Evolutionary conservation across 2,888 invertebrate species (phyloP).

Genomic region (Pemphredon lugubris): DNA sequence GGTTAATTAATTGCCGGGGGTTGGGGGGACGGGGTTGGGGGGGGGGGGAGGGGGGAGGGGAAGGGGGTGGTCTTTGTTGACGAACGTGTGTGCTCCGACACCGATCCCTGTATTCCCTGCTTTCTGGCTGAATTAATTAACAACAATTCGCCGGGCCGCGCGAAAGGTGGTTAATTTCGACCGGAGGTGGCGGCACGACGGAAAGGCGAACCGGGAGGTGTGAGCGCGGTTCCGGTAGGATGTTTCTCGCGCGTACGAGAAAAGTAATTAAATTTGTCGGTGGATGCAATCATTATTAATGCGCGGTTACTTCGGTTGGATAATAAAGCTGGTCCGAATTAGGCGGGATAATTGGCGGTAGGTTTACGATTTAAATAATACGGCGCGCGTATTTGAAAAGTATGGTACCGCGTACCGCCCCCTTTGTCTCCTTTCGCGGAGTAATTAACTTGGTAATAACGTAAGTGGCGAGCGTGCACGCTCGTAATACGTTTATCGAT

Average conservation of each 20-base stretch:
- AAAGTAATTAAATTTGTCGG: constrained; percentile 3
- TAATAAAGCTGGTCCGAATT: too few species aligned
- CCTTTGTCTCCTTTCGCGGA: too few species aligned
- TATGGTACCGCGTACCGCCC: too few species aligned
- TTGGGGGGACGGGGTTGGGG: too few species aligned
- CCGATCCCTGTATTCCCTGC: constrained; percentile 52
- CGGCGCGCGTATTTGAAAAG: too few species aligned
- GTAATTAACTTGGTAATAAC: too few species aligned
- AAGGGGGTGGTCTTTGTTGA: constrained; percentile 68
- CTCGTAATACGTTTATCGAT: too few species aligned
- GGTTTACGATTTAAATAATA: too few species aligned
- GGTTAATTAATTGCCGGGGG: constrained; percentile 66
- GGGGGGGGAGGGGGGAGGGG: too few species aligned
- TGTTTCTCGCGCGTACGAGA: constrained; percentile 10
- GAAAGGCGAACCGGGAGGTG: background rate
- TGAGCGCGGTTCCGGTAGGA: constrained; percentile 5
- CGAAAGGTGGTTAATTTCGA: constrained; percentile 47
- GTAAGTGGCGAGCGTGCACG: too few species aligned
- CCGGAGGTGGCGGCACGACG: background rate
- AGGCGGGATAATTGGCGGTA: background rate
- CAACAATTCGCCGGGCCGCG: constrained; percentile 39
- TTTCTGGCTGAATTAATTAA: constrained; percentile 64
- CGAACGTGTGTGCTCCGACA: constrained; percentile 50
- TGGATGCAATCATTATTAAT: constrained; percentile 26
- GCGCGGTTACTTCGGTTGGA: constrained; percentile 10